Conservation (phyloP, 2,797 vertebrate genomes). For the Brachymystax lenok region DNA sequence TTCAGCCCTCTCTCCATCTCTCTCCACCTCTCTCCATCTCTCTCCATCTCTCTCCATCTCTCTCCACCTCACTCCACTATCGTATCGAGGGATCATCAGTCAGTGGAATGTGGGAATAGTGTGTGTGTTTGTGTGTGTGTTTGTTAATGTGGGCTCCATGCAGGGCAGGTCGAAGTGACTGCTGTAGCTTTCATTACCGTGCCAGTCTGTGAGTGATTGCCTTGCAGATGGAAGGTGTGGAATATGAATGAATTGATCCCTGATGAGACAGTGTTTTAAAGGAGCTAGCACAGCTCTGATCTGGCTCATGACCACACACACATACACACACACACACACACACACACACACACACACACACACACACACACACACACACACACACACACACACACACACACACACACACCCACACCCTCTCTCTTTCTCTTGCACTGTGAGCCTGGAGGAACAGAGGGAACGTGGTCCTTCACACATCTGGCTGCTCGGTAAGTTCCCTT, state of each 20-base stretch:
- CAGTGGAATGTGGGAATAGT: slow-evolving; percentile 67
- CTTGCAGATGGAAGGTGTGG: slow-evolving; percentile 46
- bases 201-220: slow-evolving; percentile 57
- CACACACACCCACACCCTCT: neutral
- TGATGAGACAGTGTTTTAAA: slow-evolving; percentile 18
- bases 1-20: slow-evolving; percentile 25
- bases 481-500: slow-evolving; percentile 6
- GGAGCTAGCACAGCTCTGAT: neutral
- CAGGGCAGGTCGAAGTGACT: slow-evolving; percentile 62
- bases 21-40: too few species aligned
- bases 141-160: neutral
- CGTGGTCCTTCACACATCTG: neutral
- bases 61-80: slow-evolving; percentile 18
- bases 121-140: too few species aligned
- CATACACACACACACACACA: neutral
- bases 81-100: slow-evolving; percentile 64
- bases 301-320: too few species aligned
- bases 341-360: slow-evolving; percentile 19
- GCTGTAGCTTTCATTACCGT: slow-evolving; percentile 63
- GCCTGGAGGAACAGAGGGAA: neutral
- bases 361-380: too few species aligned
- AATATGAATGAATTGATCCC: slow-evolving; percentile 63
- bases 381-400: too few species aligned
- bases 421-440: neutral
- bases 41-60: too few species aligned